Conservation (phyloP, 2,797 vertebrate genomes). For the Phataginus tricuspis region DNA sequence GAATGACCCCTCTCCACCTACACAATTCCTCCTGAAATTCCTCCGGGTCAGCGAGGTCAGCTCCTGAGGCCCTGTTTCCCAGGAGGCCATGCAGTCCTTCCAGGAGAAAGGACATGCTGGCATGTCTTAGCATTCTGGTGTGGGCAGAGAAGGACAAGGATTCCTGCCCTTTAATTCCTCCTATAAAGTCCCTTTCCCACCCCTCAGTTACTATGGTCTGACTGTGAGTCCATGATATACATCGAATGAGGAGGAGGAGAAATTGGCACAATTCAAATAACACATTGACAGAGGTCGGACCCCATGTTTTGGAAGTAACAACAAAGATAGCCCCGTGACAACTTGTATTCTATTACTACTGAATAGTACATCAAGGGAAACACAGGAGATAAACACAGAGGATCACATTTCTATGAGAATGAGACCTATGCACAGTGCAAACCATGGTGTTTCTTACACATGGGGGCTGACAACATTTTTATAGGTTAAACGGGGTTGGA, state of each 20-base stretch:
- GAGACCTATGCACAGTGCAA: conserved; percentile 57
- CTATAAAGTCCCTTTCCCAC: not conserved
- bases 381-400: conserved; percentile 23
- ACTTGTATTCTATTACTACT: conserved; percentile 34
- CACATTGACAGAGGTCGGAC: not conserved
- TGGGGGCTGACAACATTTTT: not conserved
- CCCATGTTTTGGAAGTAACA: conserved; percentile 35
- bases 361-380: not conserved
- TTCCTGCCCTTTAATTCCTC: not conserved
- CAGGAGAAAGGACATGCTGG: not conserved
- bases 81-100: not conserved
- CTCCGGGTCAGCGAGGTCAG: not conserved
- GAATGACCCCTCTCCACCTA: not conserved
- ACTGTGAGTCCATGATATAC: not conserved
- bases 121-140: not conserved
- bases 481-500: not conserved
- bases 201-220: not conserved
- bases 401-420: not conserved
- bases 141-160: not conserved
- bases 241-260: not conserved
- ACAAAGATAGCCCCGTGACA: not conserved
- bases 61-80: not conserved
- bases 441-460: not conserved
- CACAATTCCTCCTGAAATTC: not conserved
- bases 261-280: not conserved